A percentile compares a stretch with the other conserved stretches of the same genome.
Conservation (phyloP, 1,140 invertebrate species). For the Whitmania pigra region DNA sequence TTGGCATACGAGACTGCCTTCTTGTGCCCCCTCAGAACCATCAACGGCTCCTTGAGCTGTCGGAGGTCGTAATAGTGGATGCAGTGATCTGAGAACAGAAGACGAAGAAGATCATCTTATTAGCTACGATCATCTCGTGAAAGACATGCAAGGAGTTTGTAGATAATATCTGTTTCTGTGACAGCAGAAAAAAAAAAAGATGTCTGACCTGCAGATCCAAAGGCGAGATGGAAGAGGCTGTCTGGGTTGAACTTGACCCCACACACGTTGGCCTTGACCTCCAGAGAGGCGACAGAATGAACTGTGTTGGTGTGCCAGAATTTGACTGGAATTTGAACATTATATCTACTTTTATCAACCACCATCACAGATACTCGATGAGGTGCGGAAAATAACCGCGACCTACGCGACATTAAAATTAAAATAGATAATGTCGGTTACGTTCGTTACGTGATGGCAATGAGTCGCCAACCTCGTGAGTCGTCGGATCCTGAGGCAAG, state of each 20-base stretch:
- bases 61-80: conserved; percentile 91
- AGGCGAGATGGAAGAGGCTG: conserved; percentile 71
- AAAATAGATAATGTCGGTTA: too few relatives aligned
- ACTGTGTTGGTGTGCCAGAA: conserved; percentile 79
- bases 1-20: conserved; percentile 94
- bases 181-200: neutral
- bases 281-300: conserved; percentile 70
- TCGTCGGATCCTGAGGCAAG: conserved; percentile 90
- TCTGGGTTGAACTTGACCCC: conserved; percentile 90
- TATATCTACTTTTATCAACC: too few relatives aligned
- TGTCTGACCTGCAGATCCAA: conserved; percentile 69
- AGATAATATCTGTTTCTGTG: too few relatives aligned
- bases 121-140: neutral
- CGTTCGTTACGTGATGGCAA: too few relatives aligned
- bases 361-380: too few relatives aligned
- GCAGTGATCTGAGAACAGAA: conserved; percentile 60
- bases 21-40: conserved; percentile 75
- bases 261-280: conserved; percentile 86
- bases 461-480: conserved; percentile 49
- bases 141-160: conserved; percentile 12
- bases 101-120: neutral
- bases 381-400: too few relatives aligned
- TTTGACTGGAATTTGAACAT: conserved; percentile 53
- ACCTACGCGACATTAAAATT: too few relatives aligned
- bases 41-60: conserved; percentile 66